Base-by-base conservation (phyloP, 2,113 vertebrate species). In the Bambusicola thoracicus region DNA sequence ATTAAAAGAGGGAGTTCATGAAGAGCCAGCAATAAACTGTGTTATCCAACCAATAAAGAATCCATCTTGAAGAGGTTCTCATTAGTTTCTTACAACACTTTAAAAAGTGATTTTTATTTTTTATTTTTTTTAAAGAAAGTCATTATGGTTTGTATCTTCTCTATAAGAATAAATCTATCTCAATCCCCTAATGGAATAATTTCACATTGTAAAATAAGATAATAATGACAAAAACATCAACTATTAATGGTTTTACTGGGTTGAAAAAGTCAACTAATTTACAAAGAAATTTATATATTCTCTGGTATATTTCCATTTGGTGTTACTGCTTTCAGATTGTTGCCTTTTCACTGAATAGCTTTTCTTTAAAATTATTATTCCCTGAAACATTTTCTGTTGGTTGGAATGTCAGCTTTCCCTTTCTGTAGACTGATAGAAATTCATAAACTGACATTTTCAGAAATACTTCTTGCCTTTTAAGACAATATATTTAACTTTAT, bases 261-360 rank as follows among this genome's bases (percentile, higher is more conserved):
- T 62, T 79, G 40, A 93, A 92, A 88, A 70, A 27, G 20, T 55
- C 85, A 41, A n/a, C 27, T 85, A 77, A 92, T 90, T 90, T 80
- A 56, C 36, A 73, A 80, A 93, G 67, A 43, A 69, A 69, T 80
- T 85, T 69, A 65, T 77, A 53, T 1, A 61, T 82, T 85, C 75
- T 56, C 12, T 61, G 65, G 13, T 43, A 61, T 19, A 38, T 82
- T 87, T 81, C 40, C 55, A 87, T 78, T 91, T 78, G 49, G 34
- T 55, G 8, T 53, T 66, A 79, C 48, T 93, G 27, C 32, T 77
- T 88, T 88, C 55, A 65, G 79, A 80, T 80, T 62, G 77, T 88
- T 67, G 82, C 2, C 3, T 80, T 92, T 87, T 73, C 63, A 48
- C 3, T 58, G 30, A 77, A 82, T 19, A 58, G 11, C 3, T 46